Evolutionary conservation across 2,113 vertebrate species (phyloP).

Genomic region (Rafetus swinhoei): DNA sequence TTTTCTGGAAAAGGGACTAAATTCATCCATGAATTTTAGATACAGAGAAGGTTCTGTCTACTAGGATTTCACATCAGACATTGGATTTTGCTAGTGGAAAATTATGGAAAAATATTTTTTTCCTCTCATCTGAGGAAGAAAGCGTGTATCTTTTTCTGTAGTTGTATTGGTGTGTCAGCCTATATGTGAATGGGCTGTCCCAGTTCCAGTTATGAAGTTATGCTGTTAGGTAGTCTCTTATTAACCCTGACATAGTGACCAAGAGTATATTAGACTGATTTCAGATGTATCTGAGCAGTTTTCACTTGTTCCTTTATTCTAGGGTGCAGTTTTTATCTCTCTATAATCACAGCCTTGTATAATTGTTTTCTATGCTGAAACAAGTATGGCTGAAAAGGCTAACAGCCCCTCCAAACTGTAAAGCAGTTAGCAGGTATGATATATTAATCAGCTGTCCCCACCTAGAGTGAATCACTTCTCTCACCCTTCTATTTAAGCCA

Average conservation of each 20-base stretch:
- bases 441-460: neutral
- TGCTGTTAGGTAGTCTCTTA: neutral
- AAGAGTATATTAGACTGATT: neutral
- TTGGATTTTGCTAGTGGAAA: neutral
- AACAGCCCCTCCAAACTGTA: neutral
- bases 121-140: neutral
- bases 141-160: neutral
- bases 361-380: neutral
- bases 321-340: neutral
- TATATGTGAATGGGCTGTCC: neutral
- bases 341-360: rapidly evolving
- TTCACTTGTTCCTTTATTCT: neutral
- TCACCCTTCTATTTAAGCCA: neutral
- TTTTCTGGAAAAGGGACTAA: neutral
- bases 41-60: neutral
- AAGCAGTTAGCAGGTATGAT: neutral
- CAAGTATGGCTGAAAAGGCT: neutral
- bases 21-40: neutral
- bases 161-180: neutral
- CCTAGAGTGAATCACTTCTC: neutral
- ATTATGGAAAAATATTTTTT: neutral
- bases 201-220: neutral
- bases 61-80: neutral
- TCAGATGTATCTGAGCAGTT: slow-evolving; percentile 10
- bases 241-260: neutral